phyloP scores from a whole-genome alignment of 2,797 vertebrate genomes.

The Parotocinclus haroldoi region DNA sequence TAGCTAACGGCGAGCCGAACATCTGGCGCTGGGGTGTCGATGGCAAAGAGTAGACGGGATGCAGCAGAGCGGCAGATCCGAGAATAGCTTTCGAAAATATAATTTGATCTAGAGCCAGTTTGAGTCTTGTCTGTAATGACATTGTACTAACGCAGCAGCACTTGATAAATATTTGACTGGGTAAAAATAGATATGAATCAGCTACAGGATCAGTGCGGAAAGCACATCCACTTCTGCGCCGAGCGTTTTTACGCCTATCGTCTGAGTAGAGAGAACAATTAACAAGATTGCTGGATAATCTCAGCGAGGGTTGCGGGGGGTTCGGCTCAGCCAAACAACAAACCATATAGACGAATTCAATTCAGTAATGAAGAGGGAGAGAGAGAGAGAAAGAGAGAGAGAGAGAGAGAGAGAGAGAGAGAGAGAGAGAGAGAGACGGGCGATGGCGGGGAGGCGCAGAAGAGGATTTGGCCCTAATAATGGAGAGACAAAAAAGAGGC shows the following conservation, averaged over 20 bases:
- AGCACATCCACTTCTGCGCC: background rate
- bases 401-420: constrained; percentile 17
- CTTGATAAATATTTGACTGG: constrained; percentile 7
- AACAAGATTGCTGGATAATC: constrained; percentile 42
- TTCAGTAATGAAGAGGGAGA: constrained; percentile 34
- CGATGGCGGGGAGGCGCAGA: constrained; percentile 36
- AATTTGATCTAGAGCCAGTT: background rate
- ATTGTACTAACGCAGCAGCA: background rate
- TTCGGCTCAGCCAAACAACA: constrained; percentile 23
- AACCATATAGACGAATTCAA: constrained; percentile 33
- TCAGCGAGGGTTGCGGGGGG: constrained; percentile 24
- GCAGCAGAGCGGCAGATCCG: too few relatives aligned
- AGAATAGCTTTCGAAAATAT: background rate
- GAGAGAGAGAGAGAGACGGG: constrained; percentile 19
- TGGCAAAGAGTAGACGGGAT: too few relatives aligned
- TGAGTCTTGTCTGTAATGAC: background rate
- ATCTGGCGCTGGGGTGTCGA: too few relatives aligned
- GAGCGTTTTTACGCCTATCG: background rate
- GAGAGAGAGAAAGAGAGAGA: constrained; percentile 15
- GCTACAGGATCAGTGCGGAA: background rate
- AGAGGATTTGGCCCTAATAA: constrained; percentile 47
- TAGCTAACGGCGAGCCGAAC: too few relatives aligned
- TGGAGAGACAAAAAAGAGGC: constrained; percentile 54
- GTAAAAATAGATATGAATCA: background rate
- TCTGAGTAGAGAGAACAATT: constrained; percentile 27